Conservation (phyloP, 2,888 invertebrate species). For the Timema podura region DNA sequence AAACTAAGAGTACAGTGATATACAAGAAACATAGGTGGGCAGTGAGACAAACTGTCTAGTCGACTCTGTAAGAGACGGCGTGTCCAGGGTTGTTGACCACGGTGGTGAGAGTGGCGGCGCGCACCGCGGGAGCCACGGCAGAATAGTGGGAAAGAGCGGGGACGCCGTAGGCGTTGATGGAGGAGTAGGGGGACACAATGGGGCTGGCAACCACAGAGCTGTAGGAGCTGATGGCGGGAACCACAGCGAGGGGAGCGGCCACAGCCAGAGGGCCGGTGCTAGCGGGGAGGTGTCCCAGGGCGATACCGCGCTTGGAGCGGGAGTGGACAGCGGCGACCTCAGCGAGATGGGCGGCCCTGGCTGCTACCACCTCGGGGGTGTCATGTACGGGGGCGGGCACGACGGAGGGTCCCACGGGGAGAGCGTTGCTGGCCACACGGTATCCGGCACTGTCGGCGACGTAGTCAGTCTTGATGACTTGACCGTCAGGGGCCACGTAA, state of each 20-base stretch:
- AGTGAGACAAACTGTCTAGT: conserved; percentile 34
- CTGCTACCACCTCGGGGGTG: conserved; percentile 37
- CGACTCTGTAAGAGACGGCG: conserved; percentile 45
- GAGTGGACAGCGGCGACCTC: conserved; percentile 34
- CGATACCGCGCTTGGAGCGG: conserved; percentile 31
- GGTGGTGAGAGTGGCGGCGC: conserved; percentile 42
- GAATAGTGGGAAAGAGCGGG: conserved; percentile 19
- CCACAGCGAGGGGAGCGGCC: conserved; percentile 20
- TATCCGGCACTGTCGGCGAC: conserved; percentile 39
- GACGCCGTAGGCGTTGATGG: conserved; percentile 14
- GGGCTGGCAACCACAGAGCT: conserved; percentile 14
- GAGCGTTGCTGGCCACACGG: conserved; percentile 40
- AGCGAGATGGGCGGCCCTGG: conserved; percentile 34
- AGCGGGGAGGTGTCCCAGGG: conserved; percentile 22
- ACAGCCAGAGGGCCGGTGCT: conserved; percentile 21
- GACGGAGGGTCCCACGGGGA: conserved; percentile 36
- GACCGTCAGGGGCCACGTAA: conserved; percentile 41
- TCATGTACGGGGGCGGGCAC: conserved; percentile 33
- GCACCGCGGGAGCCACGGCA: conserved; percentile 31
- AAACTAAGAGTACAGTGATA: too few relatives aligned
- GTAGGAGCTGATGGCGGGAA: conserved; percentile 26
- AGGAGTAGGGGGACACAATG: conserved; percentile 32
- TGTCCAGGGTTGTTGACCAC: conserved; percentile 46
- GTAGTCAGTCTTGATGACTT: conserved; percentile 38
- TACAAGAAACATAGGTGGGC: background rate